Percentiles rank a stretch among this genome's conserved stretches.
phyloP scores from a whole-genome alignment of 64 coral and sea anemone species.

The Montipora capricornis region DNA sequence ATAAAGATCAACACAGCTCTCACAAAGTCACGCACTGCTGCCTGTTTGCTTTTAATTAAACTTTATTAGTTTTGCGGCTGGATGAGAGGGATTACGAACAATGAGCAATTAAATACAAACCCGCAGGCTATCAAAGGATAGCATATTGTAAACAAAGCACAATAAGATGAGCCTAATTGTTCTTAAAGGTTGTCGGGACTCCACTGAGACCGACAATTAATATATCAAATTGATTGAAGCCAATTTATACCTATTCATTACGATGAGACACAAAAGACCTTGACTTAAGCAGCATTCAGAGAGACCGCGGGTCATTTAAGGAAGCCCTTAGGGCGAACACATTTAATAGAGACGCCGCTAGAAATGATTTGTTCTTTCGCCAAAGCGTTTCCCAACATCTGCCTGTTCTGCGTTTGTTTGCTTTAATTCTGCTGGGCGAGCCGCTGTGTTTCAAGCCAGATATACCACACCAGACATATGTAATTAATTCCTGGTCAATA shows the following conservation, averaged over 20 bases:
- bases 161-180: constrained; percentile 89
- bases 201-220: constrained; percentile 89
- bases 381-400: not conserved
- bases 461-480: not conserved
- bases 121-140: constrained; percentile 65
- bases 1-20: too few species aligned
- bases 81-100: constrained; percentile 66
- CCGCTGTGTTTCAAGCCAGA: not conserved
- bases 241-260: constrained; percentile 99
- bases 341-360: constrained; percentile 14
- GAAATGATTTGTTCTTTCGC: constrained; percentile 7
- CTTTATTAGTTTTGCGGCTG: constrained; percentile 62
- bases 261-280: constrained; percentile 76
- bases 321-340: not conserved
- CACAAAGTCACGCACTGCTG: constrained; percentile 12
- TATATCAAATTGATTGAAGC: constrained; percentile 98
- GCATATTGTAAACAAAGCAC: constrained; percentile 87
- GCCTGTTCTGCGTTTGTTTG: not conserved
- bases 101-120: constrained; percentile 75
- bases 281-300: constrained; percentile 68
- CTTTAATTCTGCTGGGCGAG: not conserved
- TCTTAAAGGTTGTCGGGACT: constrained; percentile 82
- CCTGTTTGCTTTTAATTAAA: constrained; percentile 44
- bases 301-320: constrained; percentile 51
- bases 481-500: not conserved